phyloP scores from a whole-genome alignment of 1,140 invertebrate species.

The Cheumatopsyche charites region DNA sequence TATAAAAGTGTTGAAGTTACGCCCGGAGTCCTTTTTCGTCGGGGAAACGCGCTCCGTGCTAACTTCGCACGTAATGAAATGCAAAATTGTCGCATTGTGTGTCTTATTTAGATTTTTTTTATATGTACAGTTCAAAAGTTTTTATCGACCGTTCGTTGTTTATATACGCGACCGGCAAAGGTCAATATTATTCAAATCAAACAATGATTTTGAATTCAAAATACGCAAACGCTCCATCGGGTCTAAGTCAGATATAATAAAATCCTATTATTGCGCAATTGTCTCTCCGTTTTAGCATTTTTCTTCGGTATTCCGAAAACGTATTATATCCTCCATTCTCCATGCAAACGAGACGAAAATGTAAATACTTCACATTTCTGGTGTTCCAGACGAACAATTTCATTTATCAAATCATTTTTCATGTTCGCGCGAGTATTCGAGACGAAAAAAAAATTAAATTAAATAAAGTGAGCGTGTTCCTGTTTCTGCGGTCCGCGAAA shows the following conservation, averaged over 20 bases:
- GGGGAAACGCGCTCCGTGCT: too few species aligned
- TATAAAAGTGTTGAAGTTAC: constrained; percentile 46
- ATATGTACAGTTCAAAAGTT: not conserved
- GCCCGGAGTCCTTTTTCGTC: constrained; percentile 6
- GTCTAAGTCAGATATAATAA: not conserved
- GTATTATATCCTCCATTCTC: constrained; percentile 17
- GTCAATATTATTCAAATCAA: too few species aligned
- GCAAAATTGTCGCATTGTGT: too few species aligned
- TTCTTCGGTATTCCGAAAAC: constrained; percentile 2
- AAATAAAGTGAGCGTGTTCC: constrained; percentile 1
- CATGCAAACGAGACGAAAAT: constrained; percentile 22
- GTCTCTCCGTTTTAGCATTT: not conserved
- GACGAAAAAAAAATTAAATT: constrained; percentile 9
- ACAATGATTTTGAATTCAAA: not conserved
- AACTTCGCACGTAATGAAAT: too few species aligned
- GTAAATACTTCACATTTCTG: constrained; percentile 28
- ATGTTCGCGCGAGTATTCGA: not conserved
- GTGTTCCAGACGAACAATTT: constrained; percentile 18
- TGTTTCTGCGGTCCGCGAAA: not conserved
- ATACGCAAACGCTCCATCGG: not conserved
- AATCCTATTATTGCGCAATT: not conserved
- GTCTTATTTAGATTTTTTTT: too few species aligned
- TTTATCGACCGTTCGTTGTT: not conserved
- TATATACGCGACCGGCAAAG: too few species aligned
- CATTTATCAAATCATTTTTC: constrained; percentile 33